These are phyloP conservation scores for Alexandromys fortis DNA, from an alignment of 2,113 vertebrate genomes.

Conservation along the genomic window DNA sequence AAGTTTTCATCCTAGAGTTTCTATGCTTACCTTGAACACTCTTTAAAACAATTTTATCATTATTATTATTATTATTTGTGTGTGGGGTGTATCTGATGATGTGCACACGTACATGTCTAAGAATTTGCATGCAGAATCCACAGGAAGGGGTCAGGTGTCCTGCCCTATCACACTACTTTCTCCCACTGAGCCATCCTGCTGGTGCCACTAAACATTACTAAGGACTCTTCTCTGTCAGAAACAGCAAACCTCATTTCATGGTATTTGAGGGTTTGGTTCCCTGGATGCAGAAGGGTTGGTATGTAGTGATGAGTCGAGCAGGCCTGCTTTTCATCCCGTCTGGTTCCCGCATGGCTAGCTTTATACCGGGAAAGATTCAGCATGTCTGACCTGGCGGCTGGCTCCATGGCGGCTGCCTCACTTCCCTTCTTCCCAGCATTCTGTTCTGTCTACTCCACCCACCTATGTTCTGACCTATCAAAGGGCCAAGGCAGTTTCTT, in stretches of 20 bases:
- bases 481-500: too few species aligned
- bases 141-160: too few species aligned
- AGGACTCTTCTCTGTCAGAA: not conserved
- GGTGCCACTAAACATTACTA: not conserved
- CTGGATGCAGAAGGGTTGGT: not conserved
- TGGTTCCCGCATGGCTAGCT: too few species aligned
- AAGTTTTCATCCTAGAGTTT: not conserved
- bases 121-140: not conserved
- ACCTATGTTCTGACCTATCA: too few species aligned
- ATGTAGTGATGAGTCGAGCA: too few species aligned
- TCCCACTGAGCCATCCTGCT: not conserved
- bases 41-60: not conserved
- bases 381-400: too few species aligned
- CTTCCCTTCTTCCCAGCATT: too few species aligned
- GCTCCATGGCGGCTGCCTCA: too few species aligned
- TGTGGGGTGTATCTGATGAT: not conserved
- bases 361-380: too few species aligned
- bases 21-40: not conserved
- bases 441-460: too few species aligned
- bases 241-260: not conserved
- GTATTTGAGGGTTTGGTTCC: not conserved
- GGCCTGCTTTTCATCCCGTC: too few species aligned
- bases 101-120: not conserved
- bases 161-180: not conserved
- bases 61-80: not conserved